These are phyloP conservation scores for Elysia chlorotica DNA, from an alignment of 1,140 invertebrate genomes.

Conservation along the genomic window DNA sequence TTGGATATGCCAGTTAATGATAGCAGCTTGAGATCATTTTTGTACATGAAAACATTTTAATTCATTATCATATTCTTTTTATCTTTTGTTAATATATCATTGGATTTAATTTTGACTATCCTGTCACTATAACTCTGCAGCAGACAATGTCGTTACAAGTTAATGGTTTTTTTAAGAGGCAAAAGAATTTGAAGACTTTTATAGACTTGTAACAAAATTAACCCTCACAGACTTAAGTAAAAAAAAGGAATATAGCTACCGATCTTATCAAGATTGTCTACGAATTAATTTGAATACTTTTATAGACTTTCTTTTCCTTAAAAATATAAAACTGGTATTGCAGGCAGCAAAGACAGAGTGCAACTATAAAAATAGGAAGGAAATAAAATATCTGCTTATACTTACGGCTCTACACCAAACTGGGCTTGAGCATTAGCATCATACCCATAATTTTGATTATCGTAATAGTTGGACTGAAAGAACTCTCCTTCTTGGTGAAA, in stretches of 20 bases:
- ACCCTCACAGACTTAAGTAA: neutral
- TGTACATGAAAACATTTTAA: too few relatives aligned
- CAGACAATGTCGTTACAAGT: too few relatives aligned
- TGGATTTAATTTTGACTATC: too few relatives aligned
- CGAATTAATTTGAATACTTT: too few relatives aligned
- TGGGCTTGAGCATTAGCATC: constrained; percentile 23
- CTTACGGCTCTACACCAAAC: constrained; percentile 43
- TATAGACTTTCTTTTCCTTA: neutral
- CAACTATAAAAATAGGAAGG: neutral
- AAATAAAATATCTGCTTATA: neutral
- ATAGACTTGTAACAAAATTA: neutral
- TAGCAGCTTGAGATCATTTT: too few relatives aligned
- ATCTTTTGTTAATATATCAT: too few relatives aligned
- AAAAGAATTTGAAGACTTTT: too few relatives aligned
- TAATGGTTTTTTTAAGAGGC: too few relatives aligned
- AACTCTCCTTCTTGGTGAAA: constrained; percentile 43
- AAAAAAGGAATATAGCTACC: neutral
- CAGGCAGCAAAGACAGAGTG: neutral
- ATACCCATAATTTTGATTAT: constrained; percentile 28
- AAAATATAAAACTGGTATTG: neutral
- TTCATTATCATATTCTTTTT: too few relatives aligned
- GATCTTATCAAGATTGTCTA: too few relatives aligned
- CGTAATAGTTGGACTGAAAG: constrained; percentile 34
- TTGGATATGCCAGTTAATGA: too few relatives aligned
- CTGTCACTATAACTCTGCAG: too few relatives aligned